Conservation (phyloP, 2,888 invertebrate species). For the Pristionchus entomophagus region DNA sequence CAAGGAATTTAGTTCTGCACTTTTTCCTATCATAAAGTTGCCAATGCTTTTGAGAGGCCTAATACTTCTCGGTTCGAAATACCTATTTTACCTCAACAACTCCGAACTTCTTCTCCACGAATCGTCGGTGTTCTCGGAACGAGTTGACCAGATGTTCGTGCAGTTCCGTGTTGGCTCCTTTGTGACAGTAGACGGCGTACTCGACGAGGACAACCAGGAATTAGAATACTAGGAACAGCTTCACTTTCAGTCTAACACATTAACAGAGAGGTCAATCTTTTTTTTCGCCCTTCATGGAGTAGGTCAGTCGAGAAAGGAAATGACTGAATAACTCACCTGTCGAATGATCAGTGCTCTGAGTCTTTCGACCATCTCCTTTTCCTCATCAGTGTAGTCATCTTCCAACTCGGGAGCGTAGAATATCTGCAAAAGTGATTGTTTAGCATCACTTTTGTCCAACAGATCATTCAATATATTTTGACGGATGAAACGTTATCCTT, state of each 20-base stretch:
- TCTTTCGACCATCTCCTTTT: background rate
- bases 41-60: no score
- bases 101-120: slow-evolving; percentile 44
- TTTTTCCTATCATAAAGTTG: no score
- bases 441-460: background rate
- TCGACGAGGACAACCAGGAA: slow-evolving; percentile 41
- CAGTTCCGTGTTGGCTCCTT: background rate
- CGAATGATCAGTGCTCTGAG: slow-evolving; percentile 29
- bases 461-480: background rate
- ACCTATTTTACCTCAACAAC: slow-evolving; percentile 24
- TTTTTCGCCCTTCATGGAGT: no score
- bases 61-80: no score
- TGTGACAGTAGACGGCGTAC: slow-evolving; percentile 42
- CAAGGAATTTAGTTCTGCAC: no score
- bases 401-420: slow-evolving; percentile 41
- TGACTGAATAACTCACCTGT: slow-evolving; percentile 32
- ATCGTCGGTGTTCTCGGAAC: slow-evolving; percentile 11
- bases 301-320: no score
- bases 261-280: no score
- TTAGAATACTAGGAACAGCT: no score
- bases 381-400: background rate
- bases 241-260: no score
- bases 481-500: no score
- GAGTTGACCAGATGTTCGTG: slow-evolving; percentile 42
- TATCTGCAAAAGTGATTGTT: background rate